Evolutionary conservation across 2,797 vertebrate species (phyloP).

Genomic region (Helarctos malayanus): DNA sequence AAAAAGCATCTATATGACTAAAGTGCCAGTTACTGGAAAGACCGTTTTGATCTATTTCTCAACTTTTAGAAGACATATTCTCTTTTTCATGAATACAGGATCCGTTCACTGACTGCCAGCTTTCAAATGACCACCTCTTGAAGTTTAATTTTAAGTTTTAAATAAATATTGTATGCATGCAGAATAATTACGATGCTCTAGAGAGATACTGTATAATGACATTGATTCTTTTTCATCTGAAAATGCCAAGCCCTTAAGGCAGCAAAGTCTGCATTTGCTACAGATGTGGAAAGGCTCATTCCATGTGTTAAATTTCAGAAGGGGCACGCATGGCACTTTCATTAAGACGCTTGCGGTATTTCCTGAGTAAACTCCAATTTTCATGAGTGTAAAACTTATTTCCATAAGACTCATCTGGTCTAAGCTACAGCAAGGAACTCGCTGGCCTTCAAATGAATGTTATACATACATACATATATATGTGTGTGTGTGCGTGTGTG

Average conservation of each 20-base stretch:
- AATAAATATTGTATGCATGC: constrained; percentile 99
- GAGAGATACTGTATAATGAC: constrained; percentile 91
- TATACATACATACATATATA: background rate
- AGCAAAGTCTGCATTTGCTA: constrained; percentile 86
- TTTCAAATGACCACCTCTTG: constrained; percentile 97
- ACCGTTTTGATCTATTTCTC: constrained; percentile 97
- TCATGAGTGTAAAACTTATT: constrained; percentile 77
- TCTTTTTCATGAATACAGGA: constrained; percentile 97
- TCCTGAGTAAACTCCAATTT: constrained; percentile 84
- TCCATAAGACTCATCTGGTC: constrained; percentile 26
- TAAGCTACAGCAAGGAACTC: background rate
- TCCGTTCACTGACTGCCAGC: constrained; percentile 94
- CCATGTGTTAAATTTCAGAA: constrained; percentile 86
- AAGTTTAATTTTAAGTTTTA: constrained; percentile 95
- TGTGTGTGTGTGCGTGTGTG: background rate
- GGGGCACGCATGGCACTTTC: constrained; percentile 72
- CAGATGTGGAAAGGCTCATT: constrained; percentile 84
- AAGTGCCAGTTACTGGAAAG: constrained; percentile 99
- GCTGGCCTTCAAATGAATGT: constrained; percentile 50
- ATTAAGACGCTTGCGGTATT: constrained; percentile 67
- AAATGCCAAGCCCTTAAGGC: constrained; percentile 90
- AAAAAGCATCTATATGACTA: constrained; percentile 97
- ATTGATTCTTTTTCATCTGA: constrained; percentile 94
- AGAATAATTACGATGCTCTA: constrained; percentile 94
- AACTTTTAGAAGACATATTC: constrained; percentile 98